Evolutionary conservation across 2,797 vertebrate species (phyloP), one percentile per base, ranked within the genome.

Genomic region (Centroberyx gerrardi): DNA sequence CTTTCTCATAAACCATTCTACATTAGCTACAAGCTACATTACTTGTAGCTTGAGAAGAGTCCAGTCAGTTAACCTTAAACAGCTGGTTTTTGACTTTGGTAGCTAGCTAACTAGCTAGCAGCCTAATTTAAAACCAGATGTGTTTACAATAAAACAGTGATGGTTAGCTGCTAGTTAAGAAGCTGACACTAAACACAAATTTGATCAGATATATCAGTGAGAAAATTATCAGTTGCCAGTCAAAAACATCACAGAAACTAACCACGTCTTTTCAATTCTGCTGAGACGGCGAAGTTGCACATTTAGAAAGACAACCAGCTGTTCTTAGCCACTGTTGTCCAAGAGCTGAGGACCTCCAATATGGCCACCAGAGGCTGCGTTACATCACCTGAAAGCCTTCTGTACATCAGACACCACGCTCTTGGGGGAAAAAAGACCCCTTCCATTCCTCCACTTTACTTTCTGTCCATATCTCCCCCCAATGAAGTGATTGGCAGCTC

Each of bases 401-500:
- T 64, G 10, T 48, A 22, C 27, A 54, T 63, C 51, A 62, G 9
- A 54, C 31, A 49, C 36, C 53, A 46, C 55, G 59, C 51, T 44
- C 14, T 7, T 14, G 3, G 5, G 13, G 12, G 13, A 9, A 46
- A 67, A 55, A 73, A 69, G n/a, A 58, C 56, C 58, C 29, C 38
- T 44, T 78, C 67, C 28, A 60, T 68, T 51, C 62, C 54, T 64
- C 46, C 62, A 59, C 73, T 79, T 67, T 65, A 53, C 62, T 85
- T 70, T 59, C 73, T 55, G 51, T 48, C 84, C 66, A 78, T 59
- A 79, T 68, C 62, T 54, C 58, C 17, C 63, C 61, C 61, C 31
- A 46, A 29, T 65, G 55, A 78, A 54, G 55, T 78, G 85, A 91
- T 40, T 87, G 84, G 76, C 88, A 88, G 72, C 62, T 72, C 78